Conservation (phyloP, 2,113 vertebrate genomes). For the Oophaga pumilio region DNA sequence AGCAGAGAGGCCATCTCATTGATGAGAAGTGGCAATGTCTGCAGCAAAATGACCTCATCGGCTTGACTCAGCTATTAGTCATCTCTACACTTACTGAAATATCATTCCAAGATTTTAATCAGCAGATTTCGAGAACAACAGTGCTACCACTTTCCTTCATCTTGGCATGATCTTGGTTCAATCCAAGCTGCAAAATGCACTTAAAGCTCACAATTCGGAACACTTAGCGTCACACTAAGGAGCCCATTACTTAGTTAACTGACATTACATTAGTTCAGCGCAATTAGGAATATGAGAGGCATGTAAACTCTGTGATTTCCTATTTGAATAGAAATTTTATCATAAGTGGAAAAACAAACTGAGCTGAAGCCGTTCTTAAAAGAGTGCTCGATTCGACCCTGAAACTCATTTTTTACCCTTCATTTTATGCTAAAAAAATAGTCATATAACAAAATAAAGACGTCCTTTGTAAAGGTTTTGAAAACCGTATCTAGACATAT, state of each 20-base stretch:
- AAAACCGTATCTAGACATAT: too few species aligned
- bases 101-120: conserved; percentile 36
- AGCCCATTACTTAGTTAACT: conserved; percentile 21
- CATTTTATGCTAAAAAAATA: too few species aligned
- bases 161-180: conserved; percentile 38
- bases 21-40: conserved; percentile 20
- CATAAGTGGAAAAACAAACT: not conserved
- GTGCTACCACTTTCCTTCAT: conserved; percentile 6
- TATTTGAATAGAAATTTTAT: not conserved
- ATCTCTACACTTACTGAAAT: conserved; percentile 43
- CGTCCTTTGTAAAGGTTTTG: too few species aligned
- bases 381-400: not conserved
- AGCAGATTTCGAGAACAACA: conserved; percentile 1
- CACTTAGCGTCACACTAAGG: conserved; percentile 4
- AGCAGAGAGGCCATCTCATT: conserved; percentile 34
- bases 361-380: not conserved
- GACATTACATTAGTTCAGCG: conserved; percentile 4
- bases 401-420: too few species aligned
- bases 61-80: conserved; percentile 47
- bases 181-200: conserved; percentile 20
- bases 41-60: conserved; percentile 31
- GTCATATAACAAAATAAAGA: too few species aligned
- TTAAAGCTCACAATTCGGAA: not conserved
- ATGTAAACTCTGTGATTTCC: not conserved
- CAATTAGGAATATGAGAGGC: not conserved